Base-by-base conservation (phyloP, 2,888 invertebrate species). In the Linyphia triangularis region DNA sequence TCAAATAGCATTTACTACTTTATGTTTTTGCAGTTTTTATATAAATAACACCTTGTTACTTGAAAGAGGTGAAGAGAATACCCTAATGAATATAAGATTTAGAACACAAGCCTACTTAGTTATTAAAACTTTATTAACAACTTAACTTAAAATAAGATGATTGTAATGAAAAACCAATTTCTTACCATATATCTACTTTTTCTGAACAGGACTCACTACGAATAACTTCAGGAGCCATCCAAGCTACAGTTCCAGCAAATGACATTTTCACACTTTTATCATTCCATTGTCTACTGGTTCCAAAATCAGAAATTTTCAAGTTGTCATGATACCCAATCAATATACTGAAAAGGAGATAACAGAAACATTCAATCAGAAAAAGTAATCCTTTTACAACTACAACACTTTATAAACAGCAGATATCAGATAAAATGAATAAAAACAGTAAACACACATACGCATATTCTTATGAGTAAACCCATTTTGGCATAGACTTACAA, bases 191-290 rank as follows among this genome's bases (percentile, higher is more conserved):
- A 92, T 99, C 99, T 0, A 99, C 98, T 93, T 98, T 97, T 92
- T 99, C 99, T 0, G 97, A 98, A 93, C 98, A 99, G 0, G 96
- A 97, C 92, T 99, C 97, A 92, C 98, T 98, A 89, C 98, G 95
- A 91, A 99, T 99, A 59, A 99, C 97, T 94, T 99, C 99, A 0
- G 99, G 99, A 0, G 99, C 98, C 99, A 99, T 99, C 99, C 99
- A 99, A 0, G 98, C 97, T 0, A 99, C 97, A 0, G 99, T 99
- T 13, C 91, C 91, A 1, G 98, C 98, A 93, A 99, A 99, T 90
- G 97, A 97, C 99, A 99, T 99, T 92, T 97, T 96, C 63, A 97
- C 97, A 92, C 97, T 98, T 59, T 96, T 96, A 92, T 98, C 97
- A 93, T 97, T 97, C 96, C 97, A 98, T 91, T 97, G 97, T 85